Percentiles rank a stretch among this genome's conserved stretches.
Evolutionary conservation across 92 coral and sea anemone species (phyloP).

Genomic region (Heliopora coerulea): DNA sequence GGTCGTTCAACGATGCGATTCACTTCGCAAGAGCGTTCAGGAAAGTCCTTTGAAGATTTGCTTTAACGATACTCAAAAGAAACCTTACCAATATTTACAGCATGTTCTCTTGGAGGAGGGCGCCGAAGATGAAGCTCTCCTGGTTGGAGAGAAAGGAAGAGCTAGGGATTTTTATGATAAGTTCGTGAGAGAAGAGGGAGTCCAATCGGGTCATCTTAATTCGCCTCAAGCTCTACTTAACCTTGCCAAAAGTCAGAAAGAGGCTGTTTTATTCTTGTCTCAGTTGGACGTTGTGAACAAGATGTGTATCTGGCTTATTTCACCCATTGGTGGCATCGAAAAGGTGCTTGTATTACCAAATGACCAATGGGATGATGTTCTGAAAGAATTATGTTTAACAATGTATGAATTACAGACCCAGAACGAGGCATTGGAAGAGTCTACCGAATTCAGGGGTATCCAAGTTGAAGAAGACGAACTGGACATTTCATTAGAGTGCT

Average conservation of each 20-base stretch:
- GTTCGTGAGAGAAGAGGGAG: background rate
- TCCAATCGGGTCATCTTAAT: background rate
- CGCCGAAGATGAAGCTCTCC: constrained; percentile 12
- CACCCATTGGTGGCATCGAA: constrained; percentile 17
- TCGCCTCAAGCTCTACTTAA: background rate
- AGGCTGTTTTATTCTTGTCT: constrained; percentile 22
- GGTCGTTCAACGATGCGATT: constrained; percentile 23
- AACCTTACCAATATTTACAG: constrained; percentile 33
- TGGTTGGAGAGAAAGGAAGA: constrained; percentile 32
- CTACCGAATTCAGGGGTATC: constrained; percentile 15
- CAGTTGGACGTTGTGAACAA: constrained; percentile 8
- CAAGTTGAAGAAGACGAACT: background rate
- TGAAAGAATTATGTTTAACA: background rate
- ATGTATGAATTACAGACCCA: constrained; percentile 5
- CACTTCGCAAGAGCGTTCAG: constrained; percentile 9
- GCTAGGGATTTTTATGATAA: constrained; percentile 30
- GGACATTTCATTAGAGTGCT: too few relatives aligned
- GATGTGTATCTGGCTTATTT: constrained; percentile 23
- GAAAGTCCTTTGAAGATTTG: constrained; percentile 25
- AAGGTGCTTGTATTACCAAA: background rate
- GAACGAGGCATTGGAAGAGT: background rate
- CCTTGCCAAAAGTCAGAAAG: background rate
- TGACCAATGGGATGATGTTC: background rate
- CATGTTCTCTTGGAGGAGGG: constrained; percentile 28
- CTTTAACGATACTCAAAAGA: constrained; percentile 31